These are phyloP conservation scores for Gavia stellata DNA, from an alignment of 2,113 vertebrate genomes.

Conservation along the genomic window DNA sequence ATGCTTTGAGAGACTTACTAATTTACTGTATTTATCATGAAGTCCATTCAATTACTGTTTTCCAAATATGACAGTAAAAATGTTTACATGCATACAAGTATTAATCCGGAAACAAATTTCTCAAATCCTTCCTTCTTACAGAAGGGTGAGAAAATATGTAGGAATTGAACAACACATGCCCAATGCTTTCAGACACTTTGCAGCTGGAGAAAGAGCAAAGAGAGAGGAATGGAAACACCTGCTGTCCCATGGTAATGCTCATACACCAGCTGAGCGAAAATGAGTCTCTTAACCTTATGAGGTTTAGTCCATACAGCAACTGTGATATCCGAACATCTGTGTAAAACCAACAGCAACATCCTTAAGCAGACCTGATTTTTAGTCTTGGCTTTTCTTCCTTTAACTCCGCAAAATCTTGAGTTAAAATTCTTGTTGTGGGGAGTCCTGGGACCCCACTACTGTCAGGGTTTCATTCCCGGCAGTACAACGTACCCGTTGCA, in stretches of 20 bases:
- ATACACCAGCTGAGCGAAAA: background rate
- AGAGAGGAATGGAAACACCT: accelerated
- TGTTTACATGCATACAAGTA: background rate
- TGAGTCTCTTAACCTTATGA: too few species aligned
- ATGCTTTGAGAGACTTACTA: background rate
- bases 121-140: background rate
- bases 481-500: accelerated
- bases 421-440: accelerated
- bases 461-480: accelerated
- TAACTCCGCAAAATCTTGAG: background rate
- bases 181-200: background rate
- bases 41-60: background rate
- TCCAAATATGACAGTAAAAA: background rate
- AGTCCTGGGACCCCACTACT: accelerated
- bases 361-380: background rate
- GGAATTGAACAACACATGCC: background rate
- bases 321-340: background rate
- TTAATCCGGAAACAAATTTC: background rate
- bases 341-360: background rate
- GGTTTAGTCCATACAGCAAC: background rate
- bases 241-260: background rate
- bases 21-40: background rate
- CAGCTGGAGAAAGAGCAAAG: background rate
- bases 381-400: background rate
- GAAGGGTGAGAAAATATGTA: background rate